A percentile compares a stretch with the other conserved stretches of the same genome.
These are phyloP conservation scores for Amphimedon queenslandica DNA, from an alignment of 37 sponge, comb jelly and placozoan genomes.

Conservation along the genomic window DNA sequence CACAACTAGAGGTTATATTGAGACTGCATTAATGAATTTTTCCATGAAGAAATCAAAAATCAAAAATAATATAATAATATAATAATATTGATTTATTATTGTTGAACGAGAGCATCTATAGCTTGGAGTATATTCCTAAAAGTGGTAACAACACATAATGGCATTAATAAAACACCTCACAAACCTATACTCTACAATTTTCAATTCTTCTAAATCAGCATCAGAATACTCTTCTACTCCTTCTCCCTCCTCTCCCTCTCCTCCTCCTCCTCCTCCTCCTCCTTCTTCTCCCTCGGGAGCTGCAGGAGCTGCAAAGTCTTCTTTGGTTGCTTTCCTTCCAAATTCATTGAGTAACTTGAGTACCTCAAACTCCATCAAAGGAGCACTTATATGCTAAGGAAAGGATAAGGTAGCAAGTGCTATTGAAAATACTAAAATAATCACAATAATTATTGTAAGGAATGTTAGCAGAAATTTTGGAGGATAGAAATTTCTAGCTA, in stretches of 20 bases:
- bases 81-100: too few species aligned
- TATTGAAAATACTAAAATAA: too few species aligned
- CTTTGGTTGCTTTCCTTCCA: slow-evolving; percentile 10
- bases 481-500: too few species aligned
- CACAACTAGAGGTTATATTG: too few species aligned
- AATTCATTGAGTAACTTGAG: slow-evolving; percentile 53
- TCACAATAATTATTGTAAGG: too few species aligned
- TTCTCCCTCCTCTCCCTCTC: neutral
- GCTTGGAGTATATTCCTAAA: too few species aligned
- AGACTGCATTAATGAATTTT: too few species aligned
- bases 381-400: slow-evolving; percentile 54
- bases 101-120: too few species aligned
- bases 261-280: neutral
- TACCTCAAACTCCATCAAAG: slow-evolving; percentile 63
- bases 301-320: neutral
- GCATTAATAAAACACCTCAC: too few species aligned
- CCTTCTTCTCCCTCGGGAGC: neutral
- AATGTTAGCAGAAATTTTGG: neutral
- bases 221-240: neutral
- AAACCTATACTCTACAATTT: neutral
- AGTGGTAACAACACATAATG: too few species aligned
- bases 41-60: too few species aligned
- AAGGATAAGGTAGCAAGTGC: neutral
- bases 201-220: neutral
- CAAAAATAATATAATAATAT: too few species aligned